phyloP scores from a whole-genome alignment of 2,113 vertebrate genomes.

The Etia nguti region DNA sequence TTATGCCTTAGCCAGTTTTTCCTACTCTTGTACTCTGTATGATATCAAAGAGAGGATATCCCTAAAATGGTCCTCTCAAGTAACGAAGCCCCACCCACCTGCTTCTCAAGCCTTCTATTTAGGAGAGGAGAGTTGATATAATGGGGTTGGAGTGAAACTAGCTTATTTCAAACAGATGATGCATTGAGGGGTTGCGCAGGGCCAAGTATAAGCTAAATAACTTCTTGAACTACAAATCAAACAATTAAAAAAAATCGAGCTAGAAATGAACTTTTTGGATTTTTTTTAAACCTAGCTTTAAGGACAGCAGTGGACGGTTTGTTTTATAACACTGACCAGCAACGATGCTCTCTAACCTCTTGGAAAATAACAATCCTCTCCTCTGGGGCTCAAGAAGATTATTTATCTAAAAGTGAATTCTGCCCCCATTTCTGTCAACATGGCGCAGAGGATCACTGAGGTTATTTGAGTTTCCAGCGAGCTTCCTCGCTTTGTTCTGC shows the following conservation, averaged over 20 bases:
- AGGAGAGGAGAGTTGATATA: neutral
- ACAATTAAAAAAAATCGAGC: neutral
- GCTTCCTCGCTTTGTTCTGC: conserved; percentile 15
- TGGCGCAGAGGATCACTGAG: neutral
- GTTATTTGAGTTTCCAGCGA: neutral
- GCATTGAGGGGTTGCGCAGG: neutral
- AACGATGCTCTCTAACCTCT: neutral
- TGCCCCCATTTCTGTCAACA: neutral
- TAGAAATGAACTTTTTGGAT: accelerated
- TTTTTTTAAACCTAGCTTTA: neutral
- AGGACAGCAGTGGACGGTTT: neutral
- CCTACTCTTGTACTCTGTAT: neutral
- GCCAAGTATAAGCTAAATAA: neutral
- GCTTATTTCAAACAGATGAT: neutral
- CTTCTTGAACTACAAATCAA: neutral
- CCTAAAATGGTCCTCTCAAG: neutral
- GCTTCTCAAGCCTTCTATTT: neutral
- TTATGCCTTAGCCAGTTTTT: neutral
- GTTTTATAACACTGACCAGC: neutral
- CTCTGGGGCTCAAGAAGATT: neutral
- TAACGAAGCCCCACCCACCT: neutral
- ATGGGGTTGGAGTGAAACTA: neutral
- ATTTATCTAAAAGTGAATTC: neutral
- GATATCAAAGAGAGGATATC: neutral
- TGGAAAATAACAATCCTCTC: neutral